Percentiles rank a stretch among this genome's conserved stretches.
Conservation (phyloP, 2,888 invertebrate species). For the Suillia variegata region DNA sequence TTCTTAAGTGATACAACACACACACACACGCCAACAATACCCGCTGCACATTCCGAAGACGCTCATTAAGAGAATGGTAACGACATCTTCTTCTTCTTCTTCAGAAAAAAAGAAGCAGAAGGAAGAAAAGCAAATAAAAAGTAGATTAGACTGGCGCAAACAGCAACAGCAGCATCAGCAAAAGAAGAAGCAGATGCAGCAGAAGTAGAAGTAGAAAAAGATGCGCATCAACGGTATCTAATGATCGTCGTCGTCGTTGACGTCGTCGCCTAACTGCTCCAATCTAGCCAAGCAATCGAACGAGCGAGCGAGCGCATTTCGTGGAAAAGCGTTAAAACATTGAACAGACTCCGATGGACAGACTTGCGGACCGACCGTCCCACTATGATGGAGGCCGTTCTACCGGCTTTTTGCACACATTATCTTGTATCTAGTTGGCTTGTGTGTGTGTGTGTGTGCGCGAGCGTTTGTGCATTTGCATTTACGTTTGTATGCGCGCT, state of each 20-base stretch:
- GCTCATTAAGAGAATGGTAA: background rate
- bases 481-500: too few species aligned
- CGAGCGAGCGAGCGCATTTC: background rate
- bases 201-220: too few species aligned
- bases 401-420: conserved; percentile 17
- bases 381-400: conserved; percentile 14
- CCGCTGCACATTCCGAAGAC: background rate
- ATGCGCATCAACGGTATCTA: conserved; percentile 21
- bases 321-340: background rate
- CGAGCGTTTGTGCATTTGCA: too few species aligned
- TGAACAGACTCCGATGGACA: background rate
- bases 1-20: background rate
- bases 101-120: too few species aligned
- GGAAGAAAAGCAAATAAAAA: too few species aligned
- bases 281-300: background rate
- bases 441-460: background rate
- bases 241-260: too few species aligned
- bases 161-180: too few species aligned
- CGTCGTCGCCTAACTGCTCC: conserved; percentile 1
- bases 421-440: background rate
- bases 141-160: background rate
- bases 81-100: background rate
- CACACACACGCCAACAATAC: too few species aligned
- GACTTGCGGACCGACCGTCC: too few species aligned
- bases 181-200: too few species aligned